Evolutionary conservation across 2,113 vertebrate species (phyloP).

Genomic region (Cheirogaleus medius): DNA sequence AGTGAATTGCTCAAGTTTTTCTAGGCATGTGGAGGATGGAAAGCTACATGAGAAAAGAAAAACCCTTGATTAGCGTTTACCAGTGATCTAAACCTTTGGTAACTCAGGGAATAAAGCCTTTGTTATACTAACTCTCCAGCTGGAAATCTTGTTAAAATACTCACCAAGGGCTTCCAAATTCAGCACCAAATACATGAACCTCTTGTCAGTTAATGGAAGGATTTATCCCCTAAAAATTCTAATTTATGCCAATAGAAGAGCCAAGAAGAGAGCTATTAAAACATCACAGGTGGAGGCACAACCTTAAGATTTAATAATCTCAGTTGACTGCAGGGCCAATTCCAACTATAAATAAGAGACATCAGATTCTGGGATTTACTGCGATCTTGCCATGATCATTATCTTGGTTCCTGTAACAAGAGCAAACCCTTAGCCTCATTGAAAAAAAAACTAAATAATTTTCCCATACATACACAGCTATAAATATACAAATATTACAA

Average conservation of each 20-base stretch:
- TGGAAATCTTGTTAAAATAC: slow-evolving; percentile 45
- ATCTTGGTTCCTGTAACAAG: background rate
- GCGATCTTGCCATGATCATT: background rate
- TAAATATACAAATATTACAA: background rate
- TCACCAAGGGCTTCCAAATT: background rate
- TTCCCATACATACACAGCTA: background rate
- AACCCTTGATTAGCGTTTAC: background rate
- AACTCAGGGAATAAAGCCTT: background rate
- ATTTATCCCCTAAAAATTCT: background rate
- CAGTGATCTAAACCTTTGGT: background rate
- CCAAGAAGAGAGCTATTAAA: background rate
- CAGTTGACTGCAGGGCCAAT: background rate
- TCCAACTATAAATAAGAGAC: background rate
- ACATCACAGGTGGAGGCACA: background rate
- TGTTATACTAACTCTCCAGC: background rate
- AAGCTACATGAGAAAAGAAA: background rate
- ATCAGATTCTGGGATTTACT: background rate
- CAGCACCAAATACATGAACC: background rate
- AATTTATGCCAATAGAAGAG: background rate
- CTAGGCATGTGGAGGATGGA: background rate
- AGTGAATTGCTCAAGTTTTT: background rate
- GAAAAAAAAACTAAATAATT: background rate
- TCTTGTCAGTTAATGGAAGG: background rate
- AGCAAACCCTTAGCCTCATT: background rate
- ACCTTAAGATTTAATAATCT: background rate